Evolutionary conservation across 2,888 invertebrate genomes (phyloP).

Genomic region (Ellobium chinense): DNA sequence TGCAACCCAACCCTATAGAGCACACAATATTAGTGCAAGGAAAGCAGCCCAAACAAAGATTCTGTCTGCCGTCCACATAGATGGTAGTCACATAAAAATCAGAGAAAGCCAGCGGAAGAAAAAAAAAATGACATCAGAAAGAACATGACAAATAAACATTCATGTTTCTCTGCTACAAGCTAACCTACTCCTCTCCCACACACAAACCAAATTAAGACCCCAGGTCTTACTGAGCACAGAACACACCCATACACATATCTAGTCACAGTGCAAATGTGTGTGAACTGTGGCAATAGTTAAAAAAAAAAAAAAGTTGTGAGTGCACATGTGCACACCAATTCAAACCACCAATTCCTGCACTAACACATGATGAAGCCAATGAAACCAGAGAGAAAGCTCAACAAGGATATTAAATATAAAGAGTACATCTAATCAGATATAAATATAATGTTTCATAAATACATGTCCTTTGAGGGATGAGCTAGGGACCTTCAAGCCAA

Average conservation of each 20-base stretch:
- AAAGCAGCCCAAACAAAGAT: neutral
- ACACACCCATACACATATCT: neutral
- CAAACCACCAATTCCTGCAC: neutral
- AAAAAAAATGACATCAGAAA: neutral
- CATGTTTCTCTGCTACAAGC: neutral
- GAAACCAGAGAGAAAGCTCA: conserved; percentile 5
- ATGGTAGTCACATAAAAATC: neutral
- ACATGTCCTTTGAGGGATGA: neutral
- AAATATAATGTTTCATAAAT: conserved; percentile 10
- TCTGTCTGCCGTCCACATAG: neutral
- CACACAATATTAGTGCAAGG: neutral
- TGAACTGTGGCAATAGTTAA: neutral
- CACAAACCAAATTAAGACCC: no score
- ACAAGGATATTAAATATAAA: conserved; percentile 15
- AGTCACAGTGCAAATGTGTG: neutral
- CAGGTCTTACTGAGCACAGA: neutral
- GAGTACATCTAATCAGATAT: conserved; percentile 5
- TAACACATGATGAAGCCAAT: conserved; percentile 16
- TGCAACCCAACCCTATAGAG: no score
- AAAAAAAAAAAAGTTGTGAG: neutral
- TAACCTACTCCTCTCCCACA: neutral
- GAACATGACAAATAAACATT: neutral
- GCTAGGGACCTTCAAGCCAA: conserved; percentile 17
- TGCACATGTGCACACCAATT: neutral
- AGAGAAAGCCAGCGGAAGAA: neutral